Evolutionary conservation across 2,797 vertebrate genomes (phyloP), one percentile per base, ranked within the genome.

Genomic region (Synanceia verrucosa): DNA sequence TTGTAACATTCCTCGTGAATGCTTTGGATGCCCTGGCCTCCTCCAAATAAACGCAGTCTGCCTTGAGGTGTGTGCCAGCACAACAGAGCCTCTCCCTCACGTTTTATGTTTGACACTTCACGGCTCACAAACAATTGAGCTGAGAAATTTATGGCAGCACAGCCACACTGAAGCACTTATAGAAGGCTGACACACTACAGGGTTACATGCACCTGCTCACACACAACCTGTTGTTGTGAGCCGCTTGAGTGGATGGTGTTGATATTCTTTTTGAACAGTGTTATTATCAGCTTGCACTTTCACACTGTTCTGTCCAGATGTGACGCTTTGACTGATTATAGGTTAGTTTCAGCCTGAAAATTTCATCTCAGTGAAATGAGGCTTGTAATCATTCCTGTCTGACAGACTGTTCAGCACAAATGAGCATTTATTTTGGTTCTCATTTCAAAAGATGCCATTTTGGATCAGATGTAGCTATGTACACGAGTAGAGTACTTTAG

Each of bases 1-100:
- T 24, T 7, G 9, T 47, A 31, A 57, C 55, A 57, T 72, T 77
- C 64, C 16, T 78, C 39, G 19, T 48, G n/a, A 70, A 65, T 39
- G 44, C 58, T 58, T 23, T 37, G 21, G 59, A 67, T 1, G 14
- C 55, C 39, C 9, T 4, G 1, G 43, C 65, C 46, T 33, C 51
- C 23, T 28, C 24, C 64, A 73, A 21, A 76, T 68, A 55, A 73
- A 60, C 65, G 50, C 56, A 13, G 43, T 3, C 2, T 21, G 46
- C 64, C 28, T 8, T 8, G 67, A 81, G 76, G 78, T 76, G 18
- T 81, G 85, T 73, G 65, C 43, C 71, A 58, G 74, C 86, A 80
- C 46, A 66, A 31, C 70, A 43, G 57, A 41, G 76, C 72, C 44
- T 59, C 43, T 69, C 24, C 65, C 63, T 57, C 26, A 69, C 37